A percentile compares a stretch with the other conserved stretches of the same genome.
Evolutionary conservation across 2,888 invertebrate species (phyloP).

Genomic region (Cephus runcator): DNA sequence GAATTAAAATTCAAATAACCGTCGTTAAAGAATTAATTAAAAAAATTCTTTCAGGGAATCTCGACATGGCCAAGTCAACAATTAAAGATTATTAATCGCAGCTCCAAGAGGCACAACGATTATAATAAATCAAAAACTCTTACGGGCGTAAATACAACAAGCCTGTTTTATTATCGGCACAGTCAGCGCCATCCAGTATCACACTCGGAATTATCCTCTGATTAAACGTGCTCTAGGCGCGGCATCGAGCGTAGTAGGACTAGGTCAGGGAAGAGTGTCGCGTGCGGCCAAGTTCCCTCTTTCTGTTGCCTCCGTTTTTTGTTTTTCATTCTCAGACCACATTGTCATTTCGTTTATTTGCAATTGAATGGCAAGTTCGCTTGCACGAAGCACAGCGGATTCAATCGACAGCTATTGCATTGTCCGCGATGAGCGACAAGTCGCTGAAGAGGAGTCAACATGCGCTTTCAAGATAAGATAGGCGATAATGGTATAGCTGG

Average conservation of each 20-base stretch:
- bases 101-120: too few species aligned
- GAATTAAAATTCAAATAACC: neutral
- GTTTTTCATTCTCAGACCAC: conserved; percentile 5
- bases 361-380: neutral
- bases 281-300: neutral
- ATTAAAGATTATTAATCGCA: too few species aligned
- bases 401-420: neutral
- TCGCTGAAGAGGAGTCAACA: neutral
- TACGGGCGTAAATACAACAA: neutral
- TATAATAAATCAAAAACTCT: too few species aligned
- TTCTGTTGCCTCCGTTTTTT: conserved; percentile 7
- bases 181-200: conserved; percentile 6
- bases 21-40: neutral
- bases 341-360: neutral
- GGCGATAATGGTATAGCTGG: neutral
- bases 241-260: neutral
- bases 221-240: conserved; percentile 21
- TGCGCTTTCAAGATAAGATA: neutral
- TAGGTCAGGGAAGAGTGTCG: conserved; percentile 2
- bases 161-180: conserved; percentile 17
- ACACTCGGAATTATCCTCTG: conserved; percentile 18
- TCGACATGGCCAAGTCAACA: too few species aligned
- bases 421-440: neutral
- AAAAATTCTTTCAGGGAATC: neutral
- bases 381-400: neutral